These are phyloP conservation scores for Portevinia maculata DNA, from an alignment of 2,888 invertebrate genomes.

Conservation along the genomic window DNA sequence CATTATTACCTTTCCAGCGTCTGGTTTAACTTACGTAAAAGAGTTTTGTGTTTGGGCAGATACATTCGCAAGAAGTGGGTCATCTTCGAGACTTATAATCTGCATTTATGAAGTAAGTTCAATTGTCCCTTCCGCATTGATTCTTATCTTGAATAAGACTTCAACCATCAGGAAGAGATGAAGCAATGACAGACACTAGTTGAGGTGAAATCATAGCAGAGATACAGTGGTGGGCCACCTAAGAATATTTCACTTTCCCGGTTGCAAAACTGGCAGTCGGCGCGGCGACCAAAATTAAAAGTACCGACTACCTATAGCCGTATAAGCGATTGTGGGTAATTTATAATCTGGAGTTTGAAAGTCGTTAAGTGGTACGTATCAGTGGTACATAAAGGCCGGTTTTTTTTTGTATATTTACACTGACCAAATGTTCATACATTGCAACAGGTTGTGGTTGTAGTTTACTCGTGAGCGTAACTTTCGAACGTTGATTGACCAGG, in stretches of 20 bases:
- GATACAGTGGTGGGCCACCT: not conserved
- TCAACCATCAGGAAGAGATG: not conserved
- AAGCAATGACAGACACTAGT: slow-evolving; percentile 5
- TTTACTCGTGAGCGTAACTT: too few relatives aligned
- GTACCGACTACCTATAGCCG: slow-evolving; percentile 11
- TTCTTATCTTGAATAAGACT: slow-evolving; percentile 6
- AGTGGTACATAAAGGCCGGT: slow-evolving; percentile 14
- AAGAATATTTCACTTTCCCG: slow-evolving; percentile 1
- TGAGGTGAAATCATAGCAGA: slow-evolving; percentile 15
- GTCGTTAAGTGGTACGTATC: slow-evolving; percentile 22
- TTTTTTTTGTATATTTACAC: not conserved
- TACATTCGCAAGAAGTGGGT: slow-evolving; percentile 34
- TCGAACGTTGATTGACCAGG: slow-evolving; percentile 21
- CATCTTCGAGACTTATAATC: slow-evolving; percentile 20
- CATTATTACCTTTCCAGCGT: slow-evolving; percentile 42
- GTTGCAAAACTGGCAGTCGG: slow-evolving; percentile 14
- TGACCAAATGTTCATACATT: slow-evolving; percentile 10
- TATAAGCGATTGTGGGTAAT: not conserved
- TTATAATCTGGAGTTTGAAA: slow-evolving; percentile 32
- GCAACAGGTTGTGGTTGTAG: slow-evolving; percentile 26
- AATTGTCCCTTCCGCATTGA: slow-evolving; percentile 40
- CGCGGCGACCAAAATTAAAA: slow-evolving; percentile 16
- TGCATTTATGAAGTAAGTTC: slow-evolving; percentile 24
- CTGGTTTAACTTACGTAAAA: slow-evolving; percentile 38
- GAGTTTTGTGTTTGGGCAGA: slow-evolving; percentile 28